Base-by-base conservation (phyloP, 1,140 invertebrate genomes). In the Idris sp. region DNA sequence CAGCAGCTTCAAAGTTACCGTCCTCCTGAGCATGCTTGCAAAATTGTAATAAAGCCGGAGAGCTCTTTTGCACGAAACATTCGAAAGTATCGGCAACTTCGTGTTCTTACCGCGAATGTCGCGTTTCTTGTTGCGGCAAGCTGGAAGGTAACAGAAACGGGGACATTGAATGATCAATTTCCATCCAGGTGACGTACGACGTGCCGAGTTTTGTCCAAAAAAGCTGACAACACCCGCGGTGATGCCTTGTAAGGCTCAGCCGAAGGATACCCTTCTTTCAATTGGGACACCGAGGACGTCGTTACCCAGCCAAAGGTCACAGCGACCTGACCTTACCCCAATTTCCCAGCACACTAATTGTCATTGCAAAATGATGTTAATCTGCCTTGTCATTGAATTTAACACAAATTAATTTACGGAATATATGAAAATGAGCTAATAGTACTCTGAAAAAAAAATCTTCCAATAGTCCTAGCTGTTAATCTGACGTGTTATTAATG, bases 221-320 rank as follows among this genome's bases (percentile, higher is more conserved):
- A 69, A 74, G 46, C 26, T 56, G 56, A 68, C 36, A 30, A 25
- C 51, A 48, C 48, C 64, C 54, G 48, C 46, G 61, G 53, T 22
- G 30, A 61, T 61, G 73, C 81, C 79, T 79, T 83, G 67, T 86
- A 83, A 74, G 82, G 80, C 36, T 38, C 31, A 54, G 64, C 40
- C 77, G 79, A 81, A 86, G 78, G 80, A 84, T 85, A 83, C 51
- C 43, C 26, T 49, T n/a, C n/a, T n/a, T 73, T 73, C 77, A 86
- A 86, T 64, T 86, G 80, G 83, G 82, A 78, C 82, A 85, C 41
- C 64, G 76, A 84, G 81, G 82, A 84, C 81, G 75, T n/a, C 38
- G 41, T 35, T 76, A 56, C 73, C 25, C 35, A 68, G 41, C 44
- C 41, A 77, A 79, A 83, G 81, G 77, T 83, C 78, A 79, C 26